Conservation (phyloP, 2,797 vertebrate genomes). For the Perodicticus potto region DNA sequence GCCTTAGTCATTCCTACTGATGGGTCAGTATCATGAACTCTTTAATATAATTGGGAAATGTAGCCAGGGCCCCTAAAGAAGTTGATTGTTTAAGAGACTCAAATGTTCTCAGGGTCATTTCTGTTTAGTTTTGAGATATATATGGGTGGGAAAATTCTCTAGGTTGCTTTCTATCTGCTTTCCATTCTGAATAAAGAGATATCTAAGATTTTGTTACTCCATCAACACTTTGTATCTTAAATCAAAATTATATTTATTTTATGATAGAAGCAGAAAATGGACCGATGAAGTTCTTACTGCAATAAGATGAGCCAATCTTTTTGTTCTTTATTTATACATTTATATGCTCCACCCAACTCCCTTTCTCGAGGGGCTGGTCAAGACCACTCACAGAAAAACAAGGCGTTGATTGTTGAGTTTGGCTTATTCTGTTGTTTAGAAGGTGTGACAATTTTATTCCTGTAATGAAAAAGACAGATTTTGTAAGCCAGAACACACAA, state of each 20-base stretch:
- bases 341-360: conserved; percentile 54
- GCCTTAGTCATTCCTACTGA: neutral
- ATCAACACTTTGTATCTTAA: conserved; percentile 6
- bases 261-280: conserved; percentile 30
- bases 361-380: conserved; percentile 68
- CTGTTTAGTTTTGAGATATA: neutral
- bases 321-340: conserved; percentile 57
- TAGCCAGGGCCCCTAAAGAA: neutral
- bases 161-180: neutral
- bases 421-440: conserved; percentile 82
- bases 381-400: conserved; percentile 79
- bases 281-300: conserved; percentile 62
- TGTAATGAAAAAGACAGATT: conserved; percentile 84
- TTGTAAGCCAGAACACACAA: conserved; percentile 87
- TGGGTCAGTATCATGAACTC: neutral
- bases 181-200: conserved; percentile 43
- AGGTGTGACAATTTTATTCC: conserved; percentile 86
- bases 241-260: neutral
- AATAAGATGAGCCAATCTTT: conserved; percentile 56
- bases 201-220: neutral
- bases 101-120: neutral
- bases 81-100: neutral
- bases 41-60: neutral
- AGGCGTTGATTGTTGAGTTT: conserved; percentile 82
- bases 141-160: neutral